Evolutionary conservation across 2,888 invertebrate genomes (phyloP).

Genomic region (Patella ulyssiponensis): DNA sequence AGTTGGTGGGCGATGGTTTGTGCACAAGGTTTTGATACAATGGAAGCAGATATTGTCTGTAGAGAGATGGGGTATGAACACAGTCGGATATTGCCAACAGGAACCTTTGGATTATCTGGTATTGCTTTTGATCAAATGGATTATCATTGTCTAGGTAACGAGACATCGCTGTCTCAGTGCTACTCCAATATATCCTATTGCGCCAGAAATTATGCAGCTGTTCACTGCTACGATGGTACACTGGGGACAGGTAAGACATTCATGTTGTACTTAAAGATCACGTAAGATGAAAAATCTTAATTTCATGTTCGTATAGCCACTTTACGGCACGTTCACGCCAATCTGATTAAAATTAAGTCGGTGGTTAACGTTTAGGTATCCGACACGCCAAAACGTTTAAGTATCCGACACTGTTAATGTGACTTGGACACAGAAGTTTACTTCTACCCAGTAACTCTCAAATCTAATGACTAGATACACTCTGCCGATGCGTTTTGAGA

Average conservation of each 20-base stretch:
- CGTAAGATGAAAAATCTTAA: too few relatives aligned
- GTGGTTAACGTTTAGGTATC: too few relatives aligned
- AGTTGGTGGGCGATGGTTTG: conserved; percentile 43
- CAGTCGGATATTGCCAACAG: conserved; percentile 46
- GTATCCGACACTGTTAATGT: too few relatives aligned
- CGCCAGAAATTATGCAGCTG: background rate
- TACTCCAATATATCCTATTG: background rate
- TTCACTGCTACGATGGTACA: background rate
- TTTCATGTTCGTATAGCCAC: too few relatives aligned
- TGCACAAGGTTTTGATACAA: conserved; percentile 53
- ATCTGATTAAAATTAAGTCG: too few relatives aligned
- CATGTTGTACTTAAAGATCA: too few relatives aligned
- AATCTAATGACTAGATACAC: too few relatives aligned
- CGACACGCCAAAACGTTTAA: too few relatives aligned
- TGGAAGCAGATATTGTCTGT: conserved; percentile 55
- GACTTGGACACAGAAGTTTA: too few relatives aligned
- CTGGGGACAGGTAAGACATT: background rate
- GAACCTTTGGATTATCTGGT: background rate
- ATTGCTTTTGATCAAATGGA: background rate
- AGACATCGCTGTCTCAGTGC: background rate
- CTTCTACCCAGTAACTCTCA: too few relatives aligned
- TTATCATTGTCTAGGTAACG: background rate
- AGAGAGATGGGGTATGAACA: conserved; percentile 45
- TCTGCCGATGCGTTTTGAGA: too few relatives aligned
- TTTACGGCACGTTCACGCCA: too few relatives aligned